Conservation (phyloP, 2,888 invertebrate species). For the Acrocyrtus sp. region DNA sequence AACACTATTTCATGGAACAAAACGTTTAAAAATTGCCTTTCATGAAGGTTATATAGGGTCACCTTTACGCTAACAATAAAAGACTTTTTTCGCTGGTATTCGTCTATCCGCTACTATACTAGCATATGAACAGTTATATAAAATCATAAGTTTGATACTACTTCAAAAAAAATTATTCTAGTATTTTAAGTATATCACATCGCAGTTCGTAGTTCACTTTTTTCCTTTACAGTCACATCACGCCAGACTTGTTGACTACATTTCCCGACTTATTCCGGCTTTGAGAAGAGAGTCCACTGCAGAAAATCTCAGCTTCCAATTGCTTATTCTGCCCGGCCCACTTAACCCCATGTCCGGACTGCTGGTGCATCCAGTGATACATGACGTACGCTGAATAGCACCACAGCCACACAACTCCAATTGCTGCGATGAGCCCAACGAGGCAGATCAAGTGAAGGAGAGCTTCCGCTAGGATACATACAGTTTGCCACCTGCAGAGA, state of each 20-base stretch:
- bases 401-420: conserved; percentile 46
- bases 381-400: conserved; percentile 21
- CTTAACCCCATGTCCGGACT: conserved; percentile 27
- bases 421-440: conserved; percentile 45
- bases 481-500: conserved; percentile 20
- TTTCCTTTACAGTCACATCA: conserved; percentile 30
- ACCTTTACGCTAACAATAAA: no score
- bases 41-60: no score
- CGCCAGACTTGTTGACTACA: conserved; percentile 29
- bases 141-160: no score
- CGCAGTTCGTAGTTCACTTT: background rate
- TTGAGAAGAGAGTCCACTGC: conserved; percentile 10
- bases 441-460: conserved; percentile 51
- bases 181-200: no score
- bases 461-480: conserved; percentile 32
- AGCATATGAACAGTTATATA: no score
- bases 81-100: no score
- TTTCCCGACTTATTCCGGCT: conserved; percentile 17
- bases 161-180: no score
- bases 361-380: conserved; percentile 38
- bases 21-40: no score
- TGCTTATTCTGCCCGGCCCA: conserved; percentile 10
- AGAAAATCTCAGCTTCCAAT: conserved; percentile 10
- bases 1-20: no score
- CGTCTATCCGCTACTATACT: no score